Base-by-base conservation (phyloP, 2,888 invertebrate species). In the Hoplodrina blanda region DNA sequence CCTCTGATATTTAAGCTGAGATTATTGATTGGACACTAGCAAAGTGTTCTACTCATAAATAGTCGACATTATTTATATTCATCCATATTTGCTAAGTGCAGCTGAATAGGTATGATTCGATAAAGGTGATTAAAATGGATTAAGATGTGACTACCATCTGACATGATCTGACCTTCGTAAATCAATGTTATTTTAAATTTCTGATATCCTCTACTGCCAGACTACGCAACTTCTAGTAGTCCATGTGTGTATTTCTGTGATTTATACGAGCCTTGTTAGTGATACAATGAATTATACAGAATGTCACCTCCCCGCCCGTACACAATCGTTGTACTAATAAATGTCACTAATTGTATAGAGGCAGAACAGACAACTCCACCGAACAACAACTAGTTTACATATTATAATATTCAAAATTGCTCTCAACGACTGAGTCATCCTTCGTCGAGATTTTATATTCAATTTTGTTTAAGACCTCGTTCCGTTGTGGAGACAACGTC, bases 331-430 rank as follows among this genome's bases (percentile, higher is more conserved):
- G 90, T 92, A 91, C 91, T 92, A 93, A 93, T 94, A 94, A 93
- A 93, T 89, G 90, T 92, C 91, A 92, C 92, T 95, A 95, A 95
- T 95, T 95, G 93, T 93, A 89, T 89, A 87, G 86, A 87, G 87
- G 86, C 88, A 87, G 88, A 89, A 91, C 91, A 91, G 89, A 88
- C 87, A 85, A 88, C 83, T 87, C 87, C 86, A 80, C 86, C 80
- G 88, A 90, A 91, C 92, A 90, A 90, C 90, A 89, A 89, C 94
- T 93, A 94, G 91, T 95, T 95, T 92, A 94, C 95, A 94, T 95
- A 95, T 93, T 93, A 93, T 93, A 91, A 93, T 95, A 95, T 94
- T 94, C 93, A 93, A 94, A 93, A 94, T 92, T 93, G 90, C 91
- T 92, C 92, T 80, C 80, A 87, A 89, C 91, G 86, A 92, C 95